phyloP scores from a whole-genome alignment of 2,888 invertebrate genomes.

The Liposcelis brunnea region DNA sequence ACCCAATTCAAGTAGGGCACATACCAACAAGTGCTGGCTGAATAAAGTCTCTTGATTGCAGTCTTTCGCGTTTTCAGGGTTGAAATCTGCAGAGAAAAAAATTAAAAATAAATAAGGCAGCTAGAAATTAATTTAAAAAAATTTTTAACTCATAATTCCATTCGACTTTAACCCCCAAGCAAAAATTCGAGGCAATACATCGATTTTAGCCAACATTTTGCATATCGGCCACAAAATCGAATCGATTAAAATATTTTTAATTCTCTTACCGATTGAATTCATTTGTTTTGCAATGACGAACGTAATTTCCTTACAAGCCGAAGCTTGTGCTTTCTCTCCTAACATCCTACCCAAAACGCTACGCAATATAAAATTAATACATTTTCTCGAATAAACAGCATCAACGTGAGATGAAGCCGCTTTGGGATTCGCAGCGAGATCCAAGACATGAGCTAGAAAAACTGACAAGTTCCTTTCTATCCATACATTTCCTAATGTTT shows the following conservation, averaged over 20 bases:
- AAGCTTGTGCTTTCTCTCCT: conserved; percentile 91
- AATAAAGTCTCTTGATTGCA: conserved; percentile 79
- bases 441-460: conserved; percentile 77
- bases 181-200: no score
- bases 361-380: conserved; percentile 86
- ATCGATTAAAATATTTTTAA: no score
- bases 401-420: conserved; percentile 93
- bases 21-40: conserved; percentile 79
- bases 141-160: no score
- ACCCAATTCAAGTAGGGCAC: conserved; percentile 87
- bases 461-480: conserved; percentile 77
- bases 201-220: no score
- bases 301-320: conserved; percentile 86
- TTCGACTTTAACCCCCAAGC: no score
- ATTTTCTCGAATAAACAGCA: conserved; percentile 93
- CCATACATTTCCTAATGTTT: conserved; percentile 88
- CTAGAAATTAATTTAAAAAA: no score
- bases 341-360: conserved; percentile 85
- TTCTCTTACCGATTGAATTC: conserved; percentile 57
- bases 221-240: no score
- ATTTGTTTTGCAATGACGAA: conserved; percentile 85
- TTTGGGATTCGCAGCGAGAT: conserved; percentile 79
- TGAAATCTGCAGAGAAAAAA: conserved; percentile 43
- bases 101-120: neutral
- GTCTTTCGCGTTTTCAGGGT: conserved; percentile 82